These are phyloP conservation scores for Pseudomyrmex sp. DNA, from an alignment of 1,140 invertebrate species.

Conservation along the genomic window DNA sequence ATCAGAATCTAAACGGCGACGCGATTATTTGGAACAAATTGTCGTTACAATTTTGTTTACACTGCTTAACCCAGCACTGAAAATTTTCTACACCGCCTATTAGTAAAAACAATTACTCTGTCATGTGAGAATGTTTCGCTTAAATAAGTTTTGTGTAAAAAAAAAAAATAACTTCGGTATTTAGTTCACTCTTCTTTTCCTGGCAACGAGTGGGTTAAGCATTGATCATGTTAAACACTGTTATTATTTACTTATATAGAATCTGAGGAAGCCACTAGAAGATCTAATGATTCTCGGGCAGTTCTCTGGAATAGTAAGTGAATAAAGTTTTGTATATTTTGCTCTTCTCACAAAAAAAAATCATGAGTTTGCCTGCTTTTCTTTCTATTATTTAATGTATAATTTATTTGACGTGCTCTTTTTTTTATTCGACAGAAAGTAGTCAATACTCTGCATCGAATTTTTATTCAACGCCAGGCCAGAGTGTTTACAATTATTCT, in stretches of 20 bases:
- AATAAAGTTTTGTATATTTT: slow-evolving; percentile 48
- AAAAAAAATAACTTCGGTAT: too few relatives aligned
- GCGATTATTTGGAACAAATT: too few relatives aligned
- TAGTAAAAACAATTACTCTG: too few relatives aligned
- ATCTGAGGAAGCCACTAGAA: slow-evolving; percentile 90
- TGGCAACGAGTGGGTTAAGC: too few relatives aligned
- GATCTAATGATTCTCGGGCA: slow-evolving; percentile 90
- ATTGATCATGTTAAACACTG: slow-evolving; percentile 25
- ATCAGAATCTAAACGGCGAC: too few relatives aligned
- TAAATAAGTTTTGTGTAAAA: too few relatives aligned
- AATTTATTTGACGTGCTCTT: slow-evolving; percentile 41
- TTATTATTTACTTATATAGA: slow-evolving; percentile 86
- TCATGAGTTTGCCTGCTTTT: not conserved
- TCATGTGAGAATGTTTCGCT: too few relatives aligned
- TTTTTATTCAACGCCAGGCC: slow-evolving; percentile 80
- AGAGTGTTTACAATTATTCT: slow-evolving; percentile 80
- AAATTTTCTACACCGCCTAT: too few relatives aligned
- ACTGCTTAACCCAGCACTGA: too few relatives aligned
- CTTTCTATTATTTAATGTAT: slow-evolving; percentile 23
- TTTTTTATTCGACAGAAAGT: slow-evolving; percentile 69
- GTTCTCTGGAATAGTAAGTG: slow-evolving; percentile 93
- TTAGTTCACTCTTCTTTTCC: too few relatives aligned
- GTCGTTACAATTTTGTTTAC: too few relatives aligned
- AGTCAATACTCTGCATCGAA: slow-evolving; percentile 80
- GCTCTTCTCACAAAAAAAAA: slow-evolving; percentile 15